Evolutionary conservation across 2,113 vertebrate species (phyloP), one percentile per base, ranked within the genome.

Genomic region (Serinus canaria): DNA sequence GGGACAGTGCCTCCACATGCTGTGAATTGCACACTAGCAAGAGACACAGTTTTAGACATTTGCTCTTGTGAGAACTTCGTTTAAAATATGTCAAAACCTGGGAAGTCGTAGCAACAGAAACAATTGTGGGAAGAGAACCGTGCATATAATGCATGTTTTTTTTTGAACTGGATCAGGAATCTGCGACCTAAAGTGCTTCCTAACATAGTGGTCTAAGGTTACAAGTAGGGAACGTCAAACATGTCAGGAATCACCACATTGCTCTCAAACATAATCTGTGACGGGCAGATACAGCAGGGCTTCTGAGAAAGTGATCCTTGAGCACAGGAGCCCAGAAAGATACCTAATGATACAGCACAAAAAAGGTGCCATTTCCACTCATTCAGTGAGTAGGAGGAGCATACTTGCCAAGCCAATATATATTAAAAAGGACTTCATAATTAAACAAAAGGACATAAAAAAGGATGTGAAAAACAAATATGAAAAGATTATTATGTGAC

Each of bases 181-280:
- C 58, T 89, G 60, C 52, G 64, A 91, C 56, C 69, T 89, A 43
- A 92, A 94, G 75, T 70, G 67, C 78, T 95, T 90, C 87, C 58
- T 85, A 83, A 89, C 50, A 64, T 6, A 92, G n/a, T 41, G 39
- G 47, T 79, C 70, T 96, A 85, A 85, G 39, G 67, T 94, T 92
- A 89, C 94, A 89, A 92, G 68, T 14, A 80, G 67, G 46, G 93
- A 97, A 95, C 13, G 70, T 81, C 94, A 94, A 85, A 89, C 81
- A 90, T 20, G 67, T 92, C 91, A 94, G 62, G 74, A 95, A 92
- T 92, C 91, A 94, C 70, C 66, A 87, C 66, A 56, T 6, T 79
- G 53, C 58, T 92, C 64, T 81, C 60, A 35, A 74, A 75, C 14
- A 35, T 20, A 94, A 76, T 80, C 62, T 83, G 6, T 13, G 59